Evolutionary conservation across 2,113 vertebrate genomes (phyloP), one percentile per base, ranked within the genome.

Genomic region (Scomber scombrus): DNA sequence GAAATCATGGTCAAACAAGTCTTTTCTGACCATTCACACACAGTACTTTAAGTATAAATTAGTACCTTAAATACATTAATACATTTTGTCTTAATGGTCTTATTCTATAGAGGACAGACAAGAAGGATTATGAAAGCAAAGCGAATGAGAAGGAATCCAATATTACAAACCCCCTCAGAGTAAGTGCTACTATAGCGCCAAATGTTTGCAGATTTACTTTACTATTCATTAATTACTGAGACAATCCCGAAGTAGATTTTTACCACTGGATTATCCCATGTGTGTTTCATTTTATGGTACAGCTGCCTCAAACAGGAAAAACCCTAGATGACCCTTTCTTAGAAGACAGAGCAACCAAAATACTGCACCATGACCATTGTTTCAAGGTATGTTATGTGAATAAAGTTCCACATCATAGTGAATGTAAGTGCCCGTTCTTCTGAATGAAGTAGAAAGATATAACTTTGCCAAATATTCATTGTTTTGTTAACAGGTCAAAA

Each of bases 101-200:
- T 47, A 21, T 34, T 54, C 55, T 55, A 18, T 8, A 70, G 66
- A 46, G 23, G 31, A 55, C 47, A 62, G 9, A 40, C 34, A 40
- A 40, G 7, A 71, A 64, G 13, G 23, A 13, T 2, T 8, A 18
- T 18, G n/a, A 49, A 3, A 34, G 75, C 72, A 93, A 86, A 71
- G 18, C 90, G 60, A 93, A 65, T 19, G 54, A 75, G 15, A 40
- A 40, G 34, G 81, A 92, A 11, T 60, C 31, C 31, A 43, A 18
- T 49, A 88, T 92, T 40, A 88, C 78, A 57, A 63, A 72, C 10
- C 83, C 91, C 69, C 89, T 94, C 49, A 91, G 82, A 85, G 92
- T 94, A 90, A 78, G 81, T 67, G 9, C 29, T 26, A 6, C 10
- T 19, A 8, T 0, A 58, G 34, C 1, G 9, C 7, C 34, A 40